Percentiles rank a stretch among this genome's conserved stretches.
phyloP scores from a whole-genome alignment of 2,797 vertebrate genomes.

The Syngnathus rostellatus region DNA sequence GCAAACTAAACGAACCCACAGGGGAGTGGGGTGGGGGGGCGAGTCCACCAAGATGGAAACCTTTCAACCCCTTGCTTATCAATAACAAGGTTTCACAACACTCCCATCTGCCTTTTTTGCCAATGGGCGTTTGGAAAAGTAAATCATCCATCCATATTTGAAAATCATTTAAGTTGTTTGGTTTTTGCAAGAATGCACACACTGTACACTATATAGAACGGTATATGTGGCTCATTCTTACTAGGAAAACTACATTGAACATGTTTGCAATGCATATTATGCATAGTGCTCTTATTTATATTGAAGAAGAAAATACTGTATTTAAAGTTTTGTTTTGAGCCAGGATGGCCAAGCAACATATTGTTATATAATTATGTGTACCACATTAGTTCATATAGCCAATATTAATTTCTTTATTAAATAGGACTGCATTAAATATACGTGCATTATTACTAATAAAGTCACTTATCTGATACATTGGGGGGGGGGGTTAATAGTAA shows the following conservation, averaged over 20 bases:
- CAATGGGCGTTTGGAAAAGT: too few relatives aligned
- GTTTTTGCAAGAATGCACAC: background rate
- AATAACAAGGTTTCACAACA: background rate
- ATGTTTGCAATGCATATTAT: too few relatives aligned
- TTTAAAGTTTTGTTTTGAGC: too few relatives aligned
- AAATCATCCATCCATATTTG: background rate
- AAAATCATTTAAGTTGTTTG: background rate
- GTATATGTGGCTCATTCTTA: too few relatives aligned
- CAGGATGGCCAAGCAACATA: too few relatives aligned
- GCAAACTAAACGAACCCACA: constrained; percentile 70
- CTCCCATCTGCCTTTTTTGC: too few relatives aligned
- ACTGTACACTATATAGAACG: too few relatives aligned
- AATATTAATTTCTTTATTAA: background rate
- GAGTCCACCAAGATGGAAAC: constrained; percentile 17
- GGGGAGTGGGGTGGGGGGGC: constrained; percentile 25
- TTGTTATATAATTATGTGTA: too few relatives aligned
- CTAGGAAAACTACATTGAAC: too few relatives aligned
- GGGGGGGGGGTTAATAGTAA: background rate
- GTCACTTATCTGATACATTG: background rate
- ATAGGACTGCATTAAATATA: background rate
- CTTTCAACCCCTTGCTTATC: constrained; percentile 18
- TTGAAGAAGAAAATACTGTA: too few relatives aligned
- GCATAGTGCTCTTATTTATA: too few relatives aligned
- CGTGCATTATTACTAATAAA: background rate
- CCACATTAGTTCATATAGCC: background rate